phyloP scores from a whole-genome alignment of 1,140 invertebrate genomes.

The Harpegnathos saltator region DNA sequence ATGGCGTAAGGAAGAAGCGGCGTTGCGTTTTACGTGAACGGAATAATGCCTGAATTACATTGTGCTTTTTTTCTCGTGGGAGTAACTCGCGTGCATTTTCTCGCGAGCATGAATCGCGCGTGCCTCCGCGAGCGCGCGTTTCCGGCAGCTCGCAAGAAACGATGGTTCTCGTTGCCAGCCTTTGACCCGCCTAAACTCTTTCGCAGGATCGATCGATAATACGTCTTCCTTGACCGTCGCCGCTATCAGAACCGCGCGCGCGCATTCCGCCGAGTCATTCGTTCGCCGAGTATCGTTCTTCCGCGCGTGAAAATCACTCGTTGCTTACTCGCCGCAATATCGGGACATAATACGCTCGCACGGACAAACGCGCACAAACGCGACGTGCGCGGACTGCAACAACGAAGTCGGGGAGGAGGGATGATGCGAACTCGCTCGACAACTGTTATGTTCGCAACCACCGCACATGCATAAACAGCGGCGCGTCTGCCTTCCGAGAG shows the following conservation, averaged over 20 bases:
- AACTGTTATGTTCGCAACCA: constrained; percentile 60
- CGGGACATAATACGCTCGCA: constrained; percentile 15
- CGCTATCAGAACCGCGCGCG: not conserved
- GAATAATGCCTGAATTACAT: constrained; percentile 48
- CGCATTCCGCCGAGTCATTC: constrained; percentile 20
- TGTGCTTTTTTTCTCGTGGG: constrained; percentile 14
- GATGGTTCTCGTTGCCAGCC: not conserved
- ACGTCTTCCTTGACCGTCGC: constrained; percentile 5
- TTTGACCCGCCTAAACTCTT: constrained; percentile 6
- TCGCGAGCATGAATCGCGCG: constrained; percentile 5
- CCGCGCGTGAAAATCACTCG: constrained; percentile 22
- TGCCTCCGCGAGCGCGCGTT: not conserved
- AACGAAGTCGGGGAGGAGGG: not conserved
- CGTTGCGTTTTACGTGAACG: constrained; percentile 55
- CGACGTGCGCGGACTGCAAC: constrained; percentile 6
- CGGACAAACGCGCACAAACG: constrained; percentile 23
- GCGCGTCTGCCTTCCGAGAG: constrained; percentile 66
- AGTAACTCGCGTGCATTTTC: constrained; percentile 24
- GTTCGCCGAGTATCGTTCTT: constrained; percentile 20
- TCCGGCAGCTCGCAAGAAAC: constrained; percentile 11
- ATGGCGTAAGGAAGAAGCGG: constrained; percentile 44
- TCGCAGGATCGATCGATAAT: constrained; percentile 22
- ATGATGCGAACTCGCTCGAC: constrained; percentile 26
- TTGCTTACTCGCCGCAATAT: no score
- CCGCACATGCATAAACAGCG: constrained; percentile 72